phyloP scores from a whole-genome alignment of 2,113 vertebrate genomes.

The Spea multiplicata region DNA sequence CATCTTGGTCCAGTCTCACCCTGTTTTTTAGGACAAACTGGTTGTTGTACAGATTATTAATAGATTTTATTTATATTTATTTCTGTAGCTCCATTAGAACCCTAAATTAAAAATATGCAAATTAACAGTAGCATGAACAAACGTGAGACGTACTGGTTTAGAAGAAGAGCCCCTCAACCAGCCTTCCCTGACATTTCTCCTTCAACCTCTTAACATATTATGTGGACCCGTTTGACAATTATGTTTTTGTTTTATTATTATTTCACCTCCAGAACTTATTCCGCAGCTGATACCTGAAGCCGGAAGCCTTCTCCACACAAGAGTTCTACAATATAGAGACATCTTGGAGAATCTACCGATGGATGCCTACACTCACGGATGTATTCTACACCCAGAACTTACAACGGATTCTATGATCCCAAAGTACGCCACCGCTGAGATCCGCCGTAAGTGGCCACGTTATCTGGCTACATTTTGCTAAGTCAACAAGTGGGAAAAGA shows the following conservation, averaged over 20 bases:
- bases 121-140: too few relatives aligned
- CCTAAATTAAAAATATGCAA: too few relatives aligned
- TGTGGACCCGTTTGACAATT: too few relatives aligned
- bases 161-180: too few relatives aligned
- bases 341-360: conserved; percentile 93
- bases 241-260: background rate
- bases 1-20: too few relatives aligned
- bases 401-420: conserved; percentile 99
- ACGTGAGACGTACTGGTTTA: too few relatives aligned
- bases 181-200: too few relatives aligned
- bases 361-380: conserved; percentile 98
- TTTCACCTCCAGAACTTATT: conserved; percentile 72
- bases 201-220: too few relatives aligned
- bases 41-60: too few relatives aligned
- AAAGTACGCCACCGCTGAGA: conserved; percentile 98
- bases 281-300: conserved; percentile 84
- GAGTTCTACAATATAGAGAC: conserved; percentile 91
- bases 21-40: too few relatives aligned
- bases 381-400: conserved; percentile 98
- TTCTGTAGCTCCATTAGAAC: too few relatives aligned
- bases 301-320: conserved; percentile 74
- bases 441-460: conserved; percentile 89
- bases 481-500: conserved; percentile 16
- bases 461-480: conserved; percentile 27
- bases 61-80: too few relatives aligned